Evolutionary conservation across 2,888 invertebrate genomes (phyloP).

Genomic region (Panorpa germanica): DNA sequence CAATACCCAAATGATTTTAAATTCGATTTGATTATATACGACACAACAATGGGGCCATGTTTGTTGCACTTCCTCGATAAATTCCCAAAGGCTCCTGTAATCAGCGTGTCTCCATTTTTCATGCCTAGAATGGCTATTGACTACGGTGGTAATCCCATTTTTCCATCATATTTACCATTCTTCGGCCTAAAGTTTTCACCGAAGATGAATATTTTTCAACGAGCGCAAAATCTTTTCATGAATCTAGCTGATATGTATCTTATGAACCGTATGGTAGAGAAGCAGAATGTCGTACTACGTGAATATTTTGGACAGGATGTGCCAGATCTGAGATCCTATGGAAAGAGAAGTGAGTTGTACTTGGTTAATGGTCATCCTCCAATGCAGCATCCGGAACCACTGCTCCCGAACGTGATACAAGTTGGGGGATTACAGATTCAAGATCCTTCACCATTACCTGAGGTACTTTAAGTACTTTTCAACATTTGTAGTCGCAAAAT

Average conservation of each 20-base stretch:
- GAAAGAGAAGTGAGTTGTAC: constrained; percentile 15
- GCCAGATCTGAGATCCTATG: constrained; percentile 13
- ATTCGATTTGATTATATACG: constrained; percentile 20
- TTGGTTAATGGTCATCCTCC: constrained; percentile 20
- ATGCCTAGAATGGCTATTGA: constrained; percentile 14
- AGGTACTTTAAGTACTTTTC: constrained; percentile 10
- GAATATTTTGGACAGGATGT: constrained; percentile 13
- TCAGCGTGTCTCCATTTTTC: constrained; percentile 16
- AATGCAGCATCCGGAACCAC: constrained; percentile 18
- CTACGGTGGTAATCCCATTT: constrained; percentile 16
- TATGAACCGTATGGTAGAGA: too few species aligned
- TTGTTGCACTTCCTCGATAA: constrained; percentile 18
- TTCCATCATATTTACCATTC: constrained; percentile 16
- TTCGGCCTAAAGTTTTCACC: constrained; percentile 11
- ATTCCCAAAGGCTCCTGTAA: constrained; percentile 18
- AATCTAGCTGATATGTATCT: constrained; percentile 14
- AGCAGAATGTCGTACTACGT: too few species aligned
- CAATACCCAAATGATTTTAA: constrained; percentile 17
- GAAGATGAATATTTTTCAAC: constrained; percentile 16
- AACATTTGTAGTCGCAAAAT: too few species aligned
- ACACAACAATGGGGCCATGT: constrained; percentile 18
- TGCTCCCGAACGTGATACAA: constrained; percentile 21
- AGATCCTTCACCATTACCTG: constrained; percentile 15
- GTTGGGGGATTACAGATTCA: constrained; percentile 21
- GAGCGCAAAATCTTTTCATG: constrained; percentile 15